Percentiles rank a stretch among this genome's conserved stretches.
phyloP scores from a whole-genome alignment of 2,113 vertebrate genomes.

The Saguinus imperator region DNA sequence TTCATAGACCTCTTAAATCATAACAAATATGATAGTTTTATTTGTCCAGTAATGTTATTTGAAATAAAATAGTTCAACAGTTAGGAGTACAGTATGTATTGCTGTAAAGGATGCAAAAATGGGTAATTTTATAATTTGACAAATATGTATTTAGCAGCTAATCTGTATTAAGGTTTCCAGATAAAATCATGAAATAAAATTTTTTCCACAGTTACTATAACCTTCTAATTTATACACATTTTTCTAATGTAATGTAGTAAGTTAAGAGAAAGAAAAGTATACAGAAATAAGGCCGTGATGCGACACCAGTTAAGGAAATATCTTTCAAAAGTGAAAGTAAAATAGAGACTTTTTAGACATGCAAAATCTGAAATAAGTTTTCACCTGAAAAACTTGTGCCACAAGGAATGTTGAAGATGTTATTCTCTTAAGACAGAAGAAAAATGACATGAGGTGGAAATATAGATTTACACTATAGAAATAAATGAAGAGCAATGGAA shows the following conservation, averaged over 20 bases:
- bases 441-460: neutral
- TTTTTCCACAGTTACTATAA: neutral
- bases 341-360: neutral
- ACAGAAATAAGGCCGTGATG: neutral
- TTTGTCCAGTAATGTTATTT: constrained; percentile 49
- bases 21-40: constrained; percentile 50
- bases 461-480: neutral
- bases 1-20: constrained; percentile 60
- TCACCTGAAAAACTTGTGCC: neutral
- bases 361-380: neutral
- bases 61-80: constrained; percentile 62
- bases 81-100: neutral
- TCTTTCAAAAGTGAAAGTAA: neutral
- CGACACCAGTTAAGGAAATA: neutral
- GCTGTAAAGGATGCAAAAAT: neutral
- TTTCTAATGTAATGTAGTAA: neutral
- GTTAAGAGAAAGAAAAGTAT: neutral
- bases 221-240: neutral
- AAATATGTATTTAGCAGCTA: neutral
- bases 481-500: neutral
- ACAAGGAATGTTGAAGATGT: too few species aligned
- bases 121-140: neutral
- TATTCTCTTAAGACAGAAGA: neutral
- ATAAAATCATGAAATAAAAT: neutral
- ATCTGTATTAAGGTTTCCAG: neutral